Conservation (phyloP, 37 sponge, comb jelly and placozoan species). For the Diacarnus erythraeanus region DNA sequence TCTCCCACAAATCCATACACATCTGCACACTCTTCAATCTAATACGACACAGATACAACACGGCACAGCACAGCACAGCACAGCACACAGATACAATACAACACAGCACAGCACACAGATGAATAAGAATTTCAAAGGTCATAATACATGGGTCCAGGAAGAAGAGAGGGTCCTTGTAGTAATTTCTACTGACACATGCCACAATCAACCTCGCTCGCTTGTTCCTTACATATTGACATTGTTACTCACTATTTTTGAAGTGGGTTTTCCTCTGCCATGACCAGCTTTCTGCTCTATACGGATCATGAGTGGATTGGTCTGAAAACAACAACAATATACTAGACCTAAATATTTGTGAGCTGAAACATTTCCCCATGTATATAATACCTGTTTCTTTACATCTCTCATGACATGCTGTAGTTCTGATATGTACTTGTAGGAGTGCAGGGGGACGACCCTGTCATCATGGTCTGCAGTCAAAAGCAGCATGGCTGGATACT, state of each 20-base stretch:
- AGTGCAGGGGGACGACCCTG: conserved; percentile 96
- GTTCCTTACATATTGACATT: no score
- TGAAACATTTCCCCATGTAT: not conserved
- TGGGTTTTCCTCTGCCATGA: conserved; percentile 97
- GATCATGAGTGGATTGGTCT: conserved; percentile 94
- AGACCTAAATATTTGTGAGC: not conserved
- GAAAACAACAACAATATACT: not conserved
- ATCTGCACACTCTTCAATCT: conserved; percentile 88
- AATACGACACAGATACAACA: not conserved
- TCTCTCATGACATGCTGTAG: conserved; percentile 65
- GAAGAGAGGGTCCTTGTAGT: no score
- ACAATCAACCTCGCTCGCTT: no score
- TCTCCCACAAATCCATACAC: conserved; percentile 81
- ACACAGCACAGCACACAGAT: no score
- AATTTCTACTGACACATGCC: no score
- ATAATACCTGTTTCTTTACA: conserved; percentile 60
- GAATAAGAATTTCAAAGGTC: no score
- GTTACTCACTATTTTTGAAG: conserved; percentile 90
- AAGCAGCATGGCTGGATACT: conserved; percentile 88
- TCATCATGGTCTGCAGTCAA: conserved; percentile 98
- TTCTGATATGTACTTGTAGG: conserved; percentile 88
- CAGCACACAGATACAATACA: no score
- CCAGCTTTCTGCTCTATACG: conserved; percentile 93
- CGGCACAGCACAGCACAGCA: no score
- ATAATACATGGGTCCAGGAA: no score